Evolutionary conservation across 2,888 invertebrate genomes (phyloP), one percentile per base, ranked within the genome.

Genomic region (Cephalotes varians): DNA sequence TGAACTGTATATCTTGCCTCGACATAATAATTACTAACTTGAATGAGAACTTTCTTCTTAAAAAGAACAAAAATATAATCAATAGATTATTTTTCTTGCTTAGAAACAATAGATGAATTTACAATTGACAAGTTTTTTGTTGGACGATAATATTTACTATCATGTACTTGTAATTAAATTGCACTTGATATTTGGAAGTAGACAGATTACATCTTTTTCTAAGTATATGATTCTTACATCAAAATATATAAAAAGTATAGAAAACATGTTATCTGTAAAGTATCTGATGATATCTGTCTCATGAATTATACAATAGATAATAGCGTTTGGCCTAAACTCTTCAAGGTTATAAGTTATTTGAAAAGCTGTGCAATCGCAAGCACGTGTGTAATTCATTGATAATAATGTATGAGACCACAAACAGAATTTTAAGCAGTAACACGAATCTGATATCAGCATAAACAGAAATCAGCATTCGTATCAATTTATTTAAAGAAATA

Each of bases 301-400:
- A 56, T 64, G 56, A 73, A 82, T 85, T 71, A 77, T 74, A 82
- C 73, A 74, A 47, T 47, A 81, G 56, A 49, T 67, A 87, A 84
- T 81, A 87, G 73, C 77, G 72, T 87, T 85, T 84, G 85, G 80
- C 84, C 82, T 82, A 85, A 89, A 87, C 86, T 51, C 37, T 88
- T 73, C 91, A 92, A 91, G 90, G 92, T 86, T 85, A 79, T 84
- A 83, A 84, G 84, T 88, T 92, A 90, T 92, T 92, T 91, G 90
- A 69, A 91, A 92, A 92, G 92, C 92, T 92, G 92, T 88, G 87
- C 87, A 92, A 92, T 92, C 92, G 65, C n/a, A 92, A 69, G 81
- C 85, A 86, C 85, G 83, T 73, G 85, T 84, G 67, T 83, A 86
- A 71, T 84, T 85, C 80, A 84, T 89, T 82, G 85, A 87, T 86